Evolutionary conservation across 2,888 invertebrate species (phyloP).

Genomic region (Caenorhabditis auriculariae): DNA sequence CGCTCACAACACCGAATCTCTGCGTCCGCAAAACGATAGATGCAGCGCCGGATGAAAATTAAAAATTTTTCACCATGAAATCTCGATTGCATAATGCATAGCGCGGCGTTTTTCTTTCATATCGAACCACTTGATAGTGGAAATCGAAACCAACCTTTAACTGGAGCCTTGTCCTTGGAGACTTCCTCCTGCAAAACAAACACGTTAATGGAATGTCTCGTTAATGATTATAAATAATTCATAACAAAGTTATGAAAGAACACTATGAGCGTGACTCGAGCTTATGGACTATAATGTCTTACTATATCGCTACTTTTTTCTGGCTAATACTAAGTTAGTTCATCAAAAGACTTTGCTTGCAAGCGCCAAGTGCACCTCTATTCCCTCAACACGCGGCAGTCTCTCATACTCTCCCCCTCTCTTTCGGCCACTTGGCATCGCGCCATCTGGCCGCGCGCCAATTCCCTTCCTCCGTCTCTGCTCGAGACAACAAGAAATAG

Average conservation of each 20-base stretch:
- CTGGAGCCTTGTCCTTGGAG: constrained; percentile 25
- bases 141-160: constrained; percentile 30
- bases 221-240: background rate
- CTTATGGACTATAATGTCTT: background rate
- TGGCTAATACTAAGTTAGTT: no score
- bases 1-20: no score
- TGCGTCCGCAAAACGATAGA: no score
- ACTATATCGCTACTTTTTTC: background rate
- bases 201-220: background rate
- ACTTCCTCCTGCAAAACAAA: constrained; percentile 34
- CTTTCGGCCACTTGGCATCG: background rate
- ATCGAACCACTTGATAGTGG: no score
- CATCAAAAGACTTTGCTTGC: no score
- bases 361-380: no score
- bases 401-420: background rate
- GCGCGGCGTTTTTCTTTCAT: no score
- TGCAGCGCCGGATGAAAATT: no score
- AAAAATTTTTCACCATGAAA: no score
- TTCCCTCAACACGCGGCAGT: background rate
- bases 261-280: background rate
- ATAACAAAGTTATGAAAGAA: background rate
- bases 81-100: no score
- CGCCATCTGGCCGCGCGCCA: constrained; percentile 8
- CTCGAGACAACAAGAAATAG: background rate
- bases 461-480: background rate